These are phyloP conservation scores for Montipora cactus DNA, from an alignment of 64 coral and sea anemone genomes.

Conservation along the genomic window DNA sequence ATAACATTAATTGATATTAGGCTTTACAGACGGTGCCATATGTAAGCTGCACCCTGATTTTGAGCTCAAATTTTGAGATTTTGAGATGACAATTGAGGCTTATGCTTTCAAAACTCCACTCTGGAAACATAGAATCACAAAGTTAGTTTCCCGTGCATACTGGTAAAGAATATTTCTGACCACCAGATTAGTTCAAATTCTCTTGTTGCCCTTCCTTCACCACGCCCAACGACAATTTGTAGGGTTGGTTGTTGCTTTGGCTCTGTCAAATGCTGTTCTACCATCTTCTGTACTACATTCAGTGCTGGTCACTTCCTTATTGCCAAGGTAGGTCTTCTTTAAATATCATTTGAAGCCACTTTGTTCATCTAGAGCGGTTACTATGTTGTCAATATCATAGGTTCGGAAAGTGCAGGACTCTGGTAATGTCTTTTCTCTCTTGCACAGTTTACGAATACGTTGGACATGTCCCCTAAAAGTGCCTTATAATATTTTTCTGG, in stretches of 20 bases:
- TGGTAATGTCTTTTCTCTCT: conserved; percentile 42
- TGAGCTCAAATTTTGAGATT: too few relatives aligned
- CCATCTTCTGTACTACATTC: not conserved
- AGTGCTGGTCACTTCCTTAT: not conserved
- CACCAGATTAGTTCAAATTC: conserved; percentile 12
- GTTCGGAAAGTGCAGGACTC: conserved; percentile 13
- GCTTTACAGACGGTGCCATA: too few relatives aligned
- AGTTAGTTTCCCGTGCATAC: conserved; percentile 1
- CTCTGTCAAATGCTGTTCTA: not conserved
- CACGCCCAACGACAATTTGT: conserved; percentile 7
- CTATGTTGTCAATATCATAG: conserved; percentile 35
- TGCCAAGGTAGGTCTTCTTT: conserved; percentile 51
- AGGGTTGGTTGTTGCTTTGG: conserved; percentile 29
- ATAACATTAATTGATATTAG: too few relatives aligned
- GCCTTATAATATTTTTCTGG: not conserved
- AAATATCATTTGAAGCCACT: not conserved
- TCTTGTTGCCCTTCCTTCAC: not conserved
- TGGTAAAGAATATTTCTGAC: not conserved
- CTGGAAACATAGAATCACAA: not conserved
- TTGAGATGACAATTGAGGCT: too few relatives aligned
- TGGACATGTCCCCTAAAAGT: not conserved
- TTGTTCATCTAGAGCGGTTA: conserved; percentile 31
- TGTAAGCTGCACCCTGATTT: too few relatives aligned
- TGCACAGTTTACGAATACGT: conserved; percentile 40
- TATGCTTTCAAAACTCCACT: too few relatives aligned